Base-by-base conservation (phyloP, 2,113 vertebrate genomes). In the Trogon surrucura region DNA sequence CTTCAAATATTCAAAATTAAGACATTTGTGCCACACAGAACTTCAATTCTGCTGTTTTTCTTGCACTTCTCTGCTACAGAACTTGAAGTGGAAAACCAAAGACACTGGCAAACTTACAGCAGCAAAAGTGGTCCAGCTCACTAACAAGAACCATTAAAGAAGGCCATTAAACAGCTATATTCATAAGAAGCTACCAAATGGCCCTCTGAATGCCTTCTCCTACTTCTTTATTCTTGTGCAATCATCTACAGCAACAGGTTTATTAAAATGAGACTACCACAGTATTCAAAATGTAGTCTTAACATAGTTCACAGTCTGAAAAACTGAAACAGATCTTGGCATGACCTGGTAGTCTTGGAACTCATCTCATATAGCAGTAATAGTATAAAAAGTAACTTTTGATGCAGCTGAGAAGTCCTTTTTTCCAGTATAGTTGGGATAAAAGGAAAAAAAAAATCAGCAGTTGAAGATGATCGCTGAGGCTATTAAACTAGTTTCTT, bases 401-500 rank as follows among this genome's bases (percentile, higher is more conserved):
- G 15, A 38, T 7, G 4, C 18, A 62, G 30, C 29, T 38, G 16
- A 51, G 9, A 70, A 80, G 18, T n/a, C 6, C 8, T 54, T 71
- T 69, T 32, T 29, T 51, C 22, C 41, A 32, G 18, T 12, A 21
- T 38, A 53, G 57, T 66, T 54, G 14, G 4, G 10, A 4, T 45
- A 48, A 56, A 75, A 47, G 21, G 20, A 15, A 50, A 48, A 74
- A 83, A 82, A 13, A 80, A 9, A 75, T 11, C 25, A 72, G 26
- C 21, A 74, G 6, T 1, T 48, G n/a, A 87, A 66, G 8, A n/a
- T 34, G 41, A 81, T 21, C 0, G 0, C 38, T 77, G 12, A 61
- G 13, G 10, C 16, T 83, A 34, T 73, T 84, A 48, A 64, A 77
- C 3, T 21, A 25, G 5, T 30, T 81, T 78, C 27, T 77, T 32